phyloP scores from a whole-genome alignment of 2,797 vertebrate genomes.

The Urosaurus nigricauda region DNA sequence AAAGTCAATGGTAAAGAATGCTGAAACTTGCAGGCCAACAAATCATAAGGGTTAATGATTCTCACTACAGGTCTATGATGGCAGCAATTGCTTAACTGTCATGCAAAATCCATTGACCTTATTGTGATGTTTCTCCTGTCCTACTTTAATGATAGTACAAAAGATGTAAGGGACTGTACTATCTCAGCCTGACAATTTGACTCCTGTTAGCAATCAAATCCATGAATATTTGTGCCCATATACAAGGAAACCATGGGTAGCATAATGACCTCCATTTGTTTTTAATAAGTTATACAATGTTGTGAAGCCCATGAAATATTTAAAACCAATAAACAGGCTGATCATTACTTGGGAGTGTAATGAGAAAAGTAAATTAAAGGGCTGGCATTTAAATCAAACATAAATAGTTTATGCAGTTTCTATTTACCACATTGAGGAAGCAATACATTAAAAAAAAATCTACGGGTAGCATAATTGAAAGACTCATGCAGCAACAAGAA shows the following conservation, averaged over 20 bases:
- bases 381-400: conserved; percentile 73
- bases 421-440: conserved; percentile 65
- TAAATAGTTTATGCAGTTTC: conserved; percentile 71
- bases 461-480: conserved; percentile 68
- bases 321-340: conserved; percentile 66
- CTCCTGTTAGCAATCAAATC: neutral
- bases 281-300: conserved; percentile 51
- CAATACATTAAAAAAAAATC: conserved; percentile 64
- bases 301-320: conserved; percentile 72
- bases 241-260: conserved; percentile 12
- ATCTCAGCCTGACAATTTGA: neutral
- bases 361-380: conserved; percentile 73
- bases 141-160: neutral
- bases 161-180: neutral
- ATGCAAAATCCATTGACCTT: neutral
- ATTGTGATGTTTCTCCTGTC: neutral
- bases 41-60: no score
- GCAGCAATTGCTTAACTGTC: neutral
- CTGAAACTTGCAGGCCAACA: no score
- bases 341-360: conserved; percentile 69
- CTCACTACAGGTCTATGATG: neutral
- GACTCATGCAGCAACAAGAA: conserved; percentile 35
- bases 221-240: conserved; percentile 1
- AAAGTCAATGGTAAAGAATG: no score
- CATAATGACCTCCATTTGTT: conserved; percentile 54